Conservation (phyloP, 2,797 vertebrate species). For the Myotis myotis region DNA sequence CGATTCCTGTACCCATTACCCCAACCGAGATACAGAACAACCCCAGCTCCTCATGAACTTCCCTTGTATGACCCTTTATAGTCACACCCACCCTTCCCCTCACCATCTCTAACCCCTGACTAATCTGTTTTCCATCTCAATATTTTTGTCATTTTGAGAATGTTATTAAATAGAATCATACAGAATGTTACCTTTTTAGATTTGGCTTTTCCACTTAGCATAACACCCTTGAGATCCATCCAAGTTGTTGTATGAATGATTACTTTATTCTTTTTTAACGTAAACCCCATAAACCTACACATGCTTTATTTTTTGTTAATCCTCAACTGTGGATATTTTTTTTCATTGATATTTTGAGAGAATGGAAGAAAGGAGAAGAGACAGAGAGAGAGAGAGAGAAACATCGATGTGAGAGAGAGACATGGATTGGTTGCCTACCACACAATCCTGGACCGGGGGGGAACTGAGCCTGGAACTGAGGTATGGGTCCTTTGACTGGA, state of each 20-base stretch:
- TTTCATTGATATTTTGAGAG: too few relatives aligned
- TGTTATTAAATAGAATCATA: not conserved
- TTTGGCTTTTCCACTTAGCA: not conserved
- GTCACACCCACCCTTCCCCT: accelerated
- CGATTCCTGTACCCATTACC: not conserved
- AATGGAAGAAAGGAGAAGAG: too few relatives aligned
- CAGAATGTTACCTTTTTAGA: not conserved
- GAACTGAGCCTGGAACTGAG: too few relatives aligned
- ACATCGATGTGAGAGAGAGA: too few relatives aligned
- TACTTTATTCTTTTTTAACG: not conserved
- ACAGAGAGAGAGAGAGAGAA: too few relatives aligned
- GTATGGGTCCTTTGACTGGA: too few relatives aligned
- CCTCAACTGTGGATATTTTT: too few relatives aligned
- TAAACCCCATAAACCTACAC: not conserved
- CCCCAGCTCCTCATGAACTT: not conserved
- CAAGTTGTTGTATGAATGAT: not conserved
- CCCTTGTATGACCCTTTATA: not conserved
- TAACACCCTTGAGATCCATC: not conserved
- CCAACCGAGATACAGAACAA: not conserved
- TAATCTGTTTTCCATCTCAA: not conserved
- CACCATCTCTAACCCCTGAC: not conserved
- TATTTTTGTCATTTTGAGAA: not conserved
- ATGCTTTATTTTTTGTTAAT: too few relatives aligned
- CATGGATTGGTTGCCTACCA: too few relatives aligned
- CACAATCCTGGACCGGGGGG: too few relatives aligned